Conservation (phyloP, 2,888 invertebrate species). For the Erebia ligea region DNA sequence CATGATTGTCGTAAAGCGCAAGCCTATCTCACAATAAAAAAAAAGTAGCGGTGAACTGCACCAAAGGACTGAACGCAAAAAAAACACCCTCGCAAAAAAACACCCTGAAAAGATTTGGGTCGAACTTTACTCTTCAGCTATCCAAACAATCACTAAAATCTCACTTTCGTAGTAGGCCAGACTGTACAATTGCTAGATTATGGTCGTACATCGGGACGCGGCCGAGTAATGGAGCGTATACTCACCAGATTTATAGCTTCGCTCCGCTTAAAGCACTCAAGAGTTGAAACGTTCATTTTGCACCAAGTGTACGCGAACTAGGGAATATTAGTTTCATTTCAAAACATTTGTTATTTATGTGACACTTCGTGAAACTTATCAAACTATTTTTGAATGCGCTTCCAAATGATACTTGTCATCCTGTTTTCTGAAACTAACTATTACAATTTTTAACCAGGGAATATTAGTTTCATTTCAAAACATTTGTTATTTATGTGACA, state of each 20-base stretch:
- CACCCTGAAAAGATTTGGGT: too few species aligned
- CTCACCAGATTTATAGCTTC: slow-evolving; percentile 52
- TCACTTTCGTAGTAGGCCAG: neutral
- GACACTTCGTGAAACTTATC: slow-evolving; percentile 23
- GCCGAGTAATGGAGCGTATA: slow-evolving; percentile 52
- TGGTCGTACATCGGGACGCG: slow-evolving; percentile 39
- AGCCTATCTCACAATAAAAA: too few species aligned
- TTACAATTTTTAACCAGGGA: neutral
- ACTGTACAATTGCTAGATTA: slow-evolving; percentile 3
- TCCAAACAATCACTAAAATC: neutral
- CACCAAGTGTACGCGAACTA: slow-evolving; percentile 44
- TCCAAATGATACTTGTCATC: neutral
- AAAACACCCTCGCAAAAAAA: too few species aligned
- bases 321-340: slow-evolving; percentile 49
- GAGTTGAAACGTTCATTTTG: slow-evolving; percentile 52
- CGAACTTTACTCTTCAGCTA: neutral
- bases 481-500: neutral
- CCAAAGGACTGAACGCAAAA: too few species aligned
- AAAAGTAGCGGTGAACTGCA: too few species aligned
- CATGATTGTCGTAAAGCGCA: too few species aligned
- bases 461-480: too few species aligned
- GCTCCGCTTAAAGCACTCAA: slow-evolving; percentile 49
- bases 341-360: slow-evolving; percentile 44
- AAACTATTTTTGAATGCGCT: slow-evolving; percentile 11
- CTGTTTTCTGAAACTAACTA: slow-evolving; percentile 1